Base-by-base conservation (phyloP, 1,140 invertebrate species). In the Zaprionus inermis region DNA sequence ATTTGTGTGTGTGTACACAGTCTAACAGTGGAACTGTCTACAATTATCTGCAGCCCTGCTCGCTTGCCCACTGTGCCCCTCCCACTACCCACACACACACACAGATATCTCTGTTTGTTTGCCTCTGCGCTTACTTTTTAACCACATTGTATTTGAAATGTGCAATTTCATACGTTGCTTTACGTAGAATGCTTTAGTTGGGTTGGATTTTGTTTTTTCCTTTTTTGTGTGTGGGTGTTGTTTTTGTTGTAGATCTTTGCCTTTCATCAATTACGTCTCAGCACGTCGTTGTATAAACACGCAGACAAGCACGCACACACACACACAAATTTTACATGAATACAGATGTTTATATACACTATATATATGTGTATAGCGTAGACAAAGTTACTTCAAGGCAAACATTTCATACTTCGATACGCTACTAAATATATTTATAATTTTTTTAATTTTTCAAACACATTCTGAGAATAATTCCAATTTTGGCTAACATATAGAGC, bases 61-160 rank as follows among this genome's bases (percentile, higher is more conserved):
- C 30, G 24, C 51, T 11, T 34, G 5, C 24, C 5, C 34, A 41
- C 11, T 10, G 7, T 32, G 4, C 30, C 34, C 34, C 14, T 58
- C 41, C n/a, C 22, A 24, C 36, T 46, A 51, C 30, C 11, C 2
- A 41, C 2, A 36, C 34, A 59, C 12, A 16, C 18, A 70, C 32
- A 30, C 24, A 32, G 7, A 41, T 83, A 68, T 81, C 51, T 76
- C 34, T 73, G 51, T 73, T 72, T 70, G 74, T 74, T 67, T 76
- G 72, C 67, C 57, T 78, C 67, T 67, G 78, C 64, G 72, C 65
- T 90, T 84, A 90, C 85, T 84, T 89, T 89, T 90, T 89, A 90
- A 79, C 75, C 81, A 89, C 84, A 89, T 84, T 90, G 84, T 89
- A 84, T 89, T 89, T 71, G 70, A 88, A 89, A 89, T 89, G 84